phyloP scores from a whole-genome alignment of 2,888 invertebrate genomes.

The Perdita meconis region DNA sequence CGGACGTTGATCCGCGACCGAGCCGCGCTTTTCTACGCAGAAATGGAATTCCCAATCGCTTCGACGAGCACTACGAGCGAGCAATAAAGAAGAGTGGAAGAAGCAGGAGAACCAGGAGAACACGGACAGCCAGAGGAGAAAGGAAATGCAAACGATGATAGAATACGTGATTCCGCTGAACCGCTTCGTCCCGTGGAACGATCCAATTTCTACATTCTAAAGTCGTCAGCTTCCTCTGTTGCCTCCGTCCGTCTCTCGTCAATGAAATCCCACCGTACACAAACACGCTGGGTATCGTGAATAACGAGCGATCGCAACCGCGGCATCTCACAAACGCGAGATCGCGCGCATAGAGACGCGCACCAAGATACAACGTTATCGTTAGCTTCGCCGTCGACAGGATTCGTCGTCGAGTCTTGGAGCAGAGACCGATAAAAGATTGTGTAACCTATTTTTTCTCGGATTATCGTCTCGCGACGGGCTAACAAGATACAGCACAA shows the following conservation, averaged over 20 bases:
- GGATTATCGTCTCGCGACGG: slow-evolving; percentile 52
- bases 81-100: too few species aligned
- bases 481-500: slow-evolving; percentile 47
- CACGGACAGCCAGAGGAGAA: too few species aligned
- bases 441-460: slow-evolving; percentile 63
- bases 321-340: slow-evolving; percentile 8
- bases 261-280: slow-evolving; percentile 22
- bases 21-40: too few species aligned
- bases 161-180: too few species aligned
- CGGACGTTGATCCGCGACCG: too few species aligned
- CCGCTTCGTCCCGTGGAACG: too few species aligned
- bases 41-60: too few species aligned
- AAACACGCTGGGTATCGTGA: slow-evolving; percentile 3
- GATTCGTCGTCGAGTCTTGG: slow-evolving; percentile 30
- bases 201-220: neutral
- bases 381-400: slow-evolving; percentile 3
- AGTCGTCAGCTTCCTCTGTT: neutral
- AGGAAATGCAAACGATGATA: too few species aligned
- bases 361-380: slow-evolving; percentile 14
- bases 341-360: neutral
- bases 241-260: slow-evolving; percentile 14
- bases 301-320: slow-evolving; percentile 10
- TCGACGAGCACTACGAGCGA: too few species aligned
- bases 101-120: too few species aligned
- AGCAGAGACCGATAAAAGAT: slow-evolving; percentile 56